A percentile compares a stretch with the other conserved stretches of the same genome.
Evolutionary conservation across 35 echinoderm and acorn worm genomes (phyloP).

Genomic region (Nesometra sesokonis): DNA sequence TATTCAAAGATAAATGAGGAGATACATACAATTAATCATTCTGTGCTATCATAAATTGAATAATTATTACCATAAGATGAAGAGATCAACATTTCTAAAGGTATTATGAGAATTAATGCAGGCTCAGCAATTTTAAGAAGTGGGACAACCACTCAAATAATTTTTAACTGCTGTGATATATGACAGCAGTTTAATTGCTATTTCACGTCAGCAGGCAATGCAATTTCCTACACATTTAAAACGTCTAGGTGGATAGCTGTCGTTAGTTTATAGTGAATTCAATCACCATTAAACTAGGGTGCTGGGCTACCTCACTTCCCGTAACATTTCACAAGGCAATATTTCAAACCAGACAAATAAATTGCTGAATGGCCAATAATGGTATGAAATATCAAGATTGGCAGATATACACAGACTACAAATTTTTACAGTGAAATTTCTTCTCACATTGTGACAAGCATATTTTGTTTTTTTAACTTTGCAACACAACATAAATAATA

Average conservation of each 20-base stretch:
- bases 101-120: too few species aligned
- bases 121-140: too few species aligned
- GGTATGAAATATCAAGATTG: neutral
- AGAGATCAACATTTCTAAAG: too few species aligned
- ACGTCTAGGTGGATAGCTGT: neutral
- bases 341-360: neutral
- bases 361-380: neutral
- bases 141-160: too few species aligned
- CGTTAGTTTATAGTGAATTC: neutral
- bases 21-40: too few species aligned
- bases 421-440: too few species aligned
- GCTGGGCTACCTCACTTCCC: neutral
- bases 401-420: neutral
- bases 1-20: too few species aligned
- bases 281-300: neutral
- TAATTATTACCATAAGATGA: too few species aligned
- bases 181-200: neutral
- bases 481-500: too few species aligned
- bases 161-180: neutral
- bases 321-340: neutral
- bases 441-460: too few species aligned
- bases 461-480: too few species aligned
- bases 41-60: too few species aligned
- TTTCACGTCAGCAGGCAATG: neutral
- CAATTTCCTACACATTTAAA: neutral